phyloP scores from a whole-genome alignment of 2,888 invertebrate species.

The Meteorus cinctellus region DNA sequence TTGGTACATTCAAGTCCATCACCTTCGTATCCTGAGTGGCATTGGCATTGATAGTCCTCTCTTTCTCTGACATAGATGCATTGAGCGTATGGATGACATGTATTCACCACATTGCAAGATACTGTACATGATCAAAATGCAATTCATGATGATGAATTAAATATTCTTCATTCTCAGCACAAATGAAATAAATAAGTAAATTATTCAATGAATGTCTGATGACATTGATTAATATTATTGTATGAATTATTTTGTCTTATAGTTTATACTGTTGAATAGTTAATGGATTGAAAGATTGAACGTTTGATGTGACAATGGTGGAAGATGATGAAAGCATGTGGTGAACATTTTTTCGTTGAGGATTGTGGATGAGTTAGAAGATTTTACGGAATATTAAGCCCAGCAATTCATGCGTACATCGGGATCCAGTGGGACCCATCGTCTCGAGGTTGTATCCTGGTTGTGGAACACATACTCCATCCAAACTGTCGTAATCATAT shows the following conservation, averaged over 20 bases:
- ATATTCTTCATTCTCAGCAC: slow-evolving; percentile 7
- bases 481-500: slow-evolving; percentile 67
- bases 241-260: background rate
- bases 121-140: slow-evolving; percentile 75
- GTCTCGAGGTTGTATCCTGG: slow-evolving; percentile 69
- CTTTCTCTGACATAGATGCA: slow-evolving; percentile 79
- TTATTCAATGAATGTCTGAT: background rate
- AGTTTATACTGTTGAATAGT: background rate
- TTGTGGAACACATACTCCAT: slow-evolving; percentile 68
- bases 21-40: slow-evolving; percentile 89
- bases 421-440: slow-evolving; percentile 72
- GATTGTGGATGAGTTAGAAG: slow-evolving; percentile 9
- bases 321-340: slow-evolving; percentile 37
- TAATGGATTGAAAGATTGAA: background rate
- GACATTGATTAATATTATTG: slow-evolving; percentile 3
- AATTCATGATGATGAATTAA: slow-evolving; percentile 9
- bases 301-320: slow-evolving; percentile 32
- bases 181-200: slow-evolving; percentile 7
- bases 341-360: background rate
- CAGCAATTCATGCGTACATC: slow-evolving; percentile 66
- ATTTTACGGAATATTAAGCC: slow-evolving; percentile 49
- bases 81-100: slow-evolving; percentile 88
- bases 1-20: slow-evolving; percentile 85
- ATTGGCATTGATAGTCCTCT: slow-evolving; percentile 81
- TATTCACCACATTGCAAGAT: slow-evolving; percentile 83